A percentile compares a stretch with the other conserved stretches of the same genome.
These are phyloP conservation scores for Semicossyphus pulcher DNA, from an alignment of 2,113 vertebrate species.

Conservation along the genomic window DNA sequence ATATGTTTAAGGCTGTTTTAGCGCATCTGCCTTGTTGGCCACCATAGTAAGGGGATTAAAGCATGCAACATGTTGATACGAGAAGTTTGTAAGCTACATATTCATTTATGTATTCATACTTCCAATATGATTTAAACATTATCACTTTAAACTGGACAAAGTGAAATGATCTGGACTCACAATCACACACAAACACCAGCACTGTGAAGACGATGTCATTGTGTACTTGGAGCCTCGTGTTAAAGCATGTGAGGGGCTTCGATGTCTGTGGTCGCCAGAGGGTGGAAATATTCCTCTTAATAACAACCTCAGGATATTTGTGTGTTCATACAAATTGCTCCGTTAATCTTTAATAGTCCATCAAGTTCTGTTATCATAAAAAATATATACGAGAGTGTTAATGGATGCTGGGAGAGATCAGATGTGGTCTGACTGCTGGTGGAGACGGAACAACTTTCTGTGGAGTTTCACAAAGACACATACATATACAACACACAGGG, in stretches of 20 bases:
- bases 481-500: background rate
- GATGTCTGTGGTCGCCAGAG: background rate
- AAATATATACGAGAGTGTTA: constrained; percentile 20
- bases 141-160: too few relatives aligned
- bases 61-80: background rate
- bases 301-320: constrained; percentile 39
- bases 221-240: constrained; percentile 1
- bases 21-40: too few relatives aligned
- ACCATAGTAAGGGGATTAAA: too few relatives aligned
- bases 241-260: constrained; percentile 19
- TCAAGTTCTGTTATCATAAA: constrained; percentile 41
- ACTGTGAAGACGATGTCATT: constrained; percentile 28
- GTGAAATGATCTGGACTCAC: too few relatives aligned
- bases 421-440: constrained; percentile 36
- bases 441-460: constrained; percentile 9
- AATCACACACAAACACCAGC: too few relatives aligned
- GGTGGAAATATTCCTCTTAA: constrained; percentile 41
- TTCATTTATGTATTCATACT: background rate
- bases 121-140: too few relatives aligned
- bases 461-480: background rate
- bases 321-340: constrained; percentile 37
- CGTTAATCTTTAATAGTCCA: constrained; percentile 39
- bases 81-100: background rate
- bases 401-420: constrained; percentile 20
- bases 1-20: too few relatives aligned